A percentile compares a stretch with the other conserved stretches of the same genome.
Evolutionary conservation across 2,888 invertebrate genomes (phyloP).

Genomic region (Philopedon plagiatum): DNA sequence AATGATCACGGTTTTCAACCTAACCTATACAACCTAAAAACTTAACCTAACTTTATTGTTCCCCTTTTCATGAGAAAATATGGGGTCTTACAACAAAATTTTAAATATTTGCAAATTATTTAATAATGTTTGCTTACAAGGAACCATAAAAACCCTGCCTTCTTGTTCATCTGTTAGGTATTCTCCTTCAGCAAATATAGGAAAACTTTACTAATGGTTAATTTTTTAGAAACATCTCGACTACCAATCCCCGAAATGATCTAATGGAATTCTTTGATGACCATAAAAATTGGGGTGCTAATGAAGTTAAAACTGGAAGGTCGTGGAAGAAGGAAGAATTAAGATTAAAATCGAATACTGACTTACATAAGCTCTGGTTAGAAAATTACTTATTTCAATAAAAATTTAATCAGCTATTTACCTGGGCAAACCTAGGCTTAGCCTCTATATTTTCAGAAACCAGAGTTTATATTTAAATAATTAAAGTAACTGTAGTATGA

Average conservation of each 20-base stretch:
- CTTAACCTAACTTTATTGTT: too few species aligned
- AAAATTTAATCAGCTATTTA: too few species aligned
- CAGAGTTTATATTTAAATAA: too few species aligned
- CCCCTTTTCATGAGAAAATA: background rate
- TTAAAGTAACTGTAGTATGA: too few species aligned
- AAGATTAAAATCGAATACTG: conserved; percentile 93
- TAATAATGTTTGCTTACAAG: conserved; percentile 5
- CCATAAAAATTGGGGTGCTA: conserved; percentile 86
- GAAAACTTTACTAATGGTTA: background rate
- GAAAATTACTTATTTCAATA: too few species aligned
- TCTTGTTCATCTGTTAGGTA: background rate
- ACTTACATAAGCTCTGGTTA: conserved; percentile 97
- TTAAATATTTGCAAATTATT: conserved; percentile 24
- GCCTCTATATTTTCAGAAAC: too few species aligned
- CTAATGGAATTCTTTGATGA: conserved; percentile 93
- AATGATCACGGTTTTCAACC: too few species aligned
- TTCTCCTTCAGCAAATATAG: background rate
- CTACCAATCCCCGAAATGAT: conserved; percentile 68
- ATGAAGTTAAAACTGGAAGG: conserved; percentile 84
- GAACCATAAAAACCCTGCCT: background rate
- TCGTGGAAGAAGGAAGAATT: conserved; percentile 93
- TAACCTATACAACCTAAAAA: too few species aligned
- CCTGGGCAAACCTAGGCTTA: too few species aligned
- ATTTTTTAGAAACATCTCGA: conserved; percentile 57
- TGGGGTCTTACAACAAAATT: conserved; percentile 13